Evolutionary conservation across 2,888 invertebrate species (phyloP), one percentile per base, ranked within the genome.

Genomic region (Drosophila peninsularis): DNA sequence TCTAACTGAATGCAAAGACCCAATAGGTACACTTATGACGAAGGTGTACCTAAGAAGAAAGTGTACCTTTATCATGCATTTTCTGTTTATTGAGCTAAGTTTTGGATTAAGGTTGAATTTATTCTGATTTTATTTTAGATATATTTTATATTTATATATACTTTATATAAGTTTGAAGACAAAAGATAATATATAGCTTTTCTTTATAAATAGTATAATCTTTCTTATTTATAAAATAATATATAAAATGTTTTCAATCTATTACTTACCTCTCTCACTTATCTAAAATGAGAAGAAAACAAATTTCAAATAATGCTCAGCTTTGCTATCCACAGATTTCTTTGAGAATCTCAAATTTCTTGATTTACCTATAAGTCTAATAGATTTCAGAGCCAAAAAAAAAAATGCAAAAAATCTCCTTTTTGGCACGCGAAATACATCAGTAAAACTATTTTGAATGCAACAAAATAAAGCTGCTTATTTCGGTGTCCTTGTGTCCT

Each of bases 401-500:
- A n/a, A n/a, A n/a, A n/a, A n/a, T n/a, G n/a, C n/a, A n/a, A n/a
- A n/a, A n/a, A n/a, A 21, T 24, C n/a, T 30, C 5, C 3, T 47
- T 30, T 17, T 19, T 47, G 0, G 30, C 47, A 47, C 47, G 32
- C 47, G 32, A 47, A 32, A 47, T 47, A 47, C 47, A 34, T 50
- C 5, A 19, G 50, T 34, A 21, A 36, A 50, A 34, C 34, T 34
- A 21, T 24, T 56, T 45, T 44, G 5, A 27, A 11, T 36, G 56
- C 56, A 45, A 13, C 27, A 19, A 30, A 45, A 14, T 56, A 37
- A 56, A 45, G 45, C 45, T 19, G 45, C 56, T 45, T 56, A 36
- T 39, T 39, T 36, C 7, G 13, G 13, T 44, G 24, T 34, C 44
- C 13, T 13, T 9, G 17, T 44, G 9, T 44, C 44, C 34, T 1